These are phyloP conservation scores for Lithosia quadra DNA, from an alignment of 2,888 invertebrate genomes.

Conservation along the genomic window DNA sequence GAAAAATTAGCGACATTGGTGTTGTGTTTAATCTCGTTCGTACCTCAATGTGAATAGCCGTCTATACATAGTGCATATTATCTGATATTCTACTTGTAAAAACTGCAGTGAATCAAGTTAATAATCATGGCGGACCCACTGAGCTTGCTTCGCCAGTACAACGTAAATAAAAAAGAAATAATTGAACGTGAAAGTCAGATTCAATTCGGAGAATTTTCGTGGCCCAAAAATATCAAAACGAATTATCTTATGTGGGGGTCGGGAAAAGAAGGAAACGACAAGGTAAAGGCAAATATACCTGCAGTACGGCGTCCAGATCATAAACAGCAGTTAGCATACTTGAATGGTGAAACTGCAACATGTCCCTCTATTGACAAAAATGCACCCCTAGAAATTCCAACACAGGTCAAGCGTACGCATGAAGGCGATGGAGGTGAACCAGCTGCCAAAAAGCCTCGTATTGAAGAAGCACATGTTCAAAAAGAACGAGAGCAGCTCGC, in stretches of 20 bases:
- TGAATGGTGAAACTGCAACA: slow-evolving; percentile 97
- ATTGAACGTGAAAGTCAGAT: slow-evolving; percentile 97
- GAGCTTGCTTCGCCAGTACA: slow-evolving; percentile 98
- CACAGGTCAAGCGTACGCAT: slow-evolving; percentile 95
- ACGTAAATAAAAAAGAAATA: slow-evolving; percentile 99
- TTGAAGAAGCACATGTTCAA: slow-evolving; percentile 97
- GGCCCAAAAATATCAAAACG: slow-evolving; percentile 99
- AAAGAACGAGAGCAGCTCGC: slow-evolving; percentile 98
- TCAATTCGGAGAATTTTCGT: slow-evolving; percentile 99
- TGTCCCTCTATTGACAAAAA: slow-evolving; percentile 98
- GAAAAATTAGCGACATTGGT: slow-evolving; percentile 25
- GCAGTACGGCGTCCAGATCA: slow-evolving; percentile 98
- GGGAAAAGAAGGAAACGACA: slow-evolving; percentile 95
- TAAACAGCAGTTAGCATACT: slow-evolving; percentile 97
- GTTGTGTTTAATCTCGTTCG: not conserved
- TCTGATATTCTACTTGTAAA: slow-evolving; percentile 20
- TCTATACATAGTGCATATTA: slow-evolving; percentile 12
- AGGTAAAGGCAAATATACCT: slow-evolving; percentile 98
- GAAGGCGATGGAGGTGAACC: slow-evolving; percentile 93
- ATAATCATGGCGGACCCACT: slow-evolving; percentile 97
- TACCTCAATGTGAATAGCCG: slow-evolving; percentile 15
- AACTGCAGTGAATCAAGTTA: slow-evolving; percentile 53
- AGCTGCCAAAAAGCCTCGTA: slow-evolving; percentile 95
- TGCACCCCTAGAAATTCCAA: slow-evolving; percentile 98
- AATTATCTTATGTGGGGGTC: slow-evolving; percentile 98